Evolutionary conservation across 2,797 vertebrate genomes (phyloP).

Genomic region (Enteromius afrohamiltoni): DNA sequence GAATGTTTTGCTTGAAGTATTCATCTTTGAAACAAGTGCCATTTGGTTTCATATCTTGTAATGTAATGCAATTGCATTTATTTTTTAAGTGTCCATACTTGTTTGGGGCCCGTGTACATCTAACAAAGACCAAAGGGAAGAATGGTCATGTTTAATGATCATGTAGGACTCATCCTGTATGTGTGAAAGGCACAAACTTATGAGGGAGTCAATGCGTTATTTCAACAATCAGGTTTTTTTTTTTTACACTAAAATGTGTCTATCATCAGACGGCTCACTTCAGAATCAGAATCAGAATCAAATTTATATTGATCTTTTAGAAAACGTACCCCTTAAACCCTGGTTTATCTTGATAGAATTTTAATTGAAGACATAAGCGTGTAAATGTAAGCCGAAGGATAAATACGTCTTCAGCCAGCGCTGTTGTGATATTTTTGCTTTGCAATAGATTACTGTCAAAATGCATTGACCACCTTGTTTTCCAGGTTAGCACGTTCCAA

Average conservation of each 20-base stretch:
- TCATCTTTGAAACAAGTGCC: neutral
- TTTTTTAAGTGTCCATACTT: neutral
- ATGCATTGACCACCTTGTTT: neutral
- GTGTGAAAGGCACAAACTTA: neutral
- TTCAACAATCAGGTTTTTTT: neutral
- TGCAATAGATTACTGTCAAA: neutral
- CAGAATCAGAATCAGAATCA: too few relatives aligned
- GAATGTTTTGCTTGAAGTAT: neutral
- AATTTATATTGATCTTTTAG: neutral
- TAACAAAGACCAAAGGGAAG: neutral
- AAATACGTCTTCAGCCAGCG: neutral
- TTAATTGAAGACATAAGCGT: neutral
- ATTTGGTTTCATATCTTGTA: neutral
- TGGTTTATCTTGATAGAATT: neutral
- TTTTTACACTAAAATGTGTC: neutral
- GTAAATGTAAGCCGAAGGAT: conserved; percentile 3
- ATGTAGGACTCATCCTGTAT: neutral
- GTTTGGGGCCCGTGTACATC: neutral
- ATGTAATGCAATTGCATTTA: neutral
- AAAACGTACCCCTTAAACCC: neutral
- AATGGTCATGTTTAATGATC: conserved; percentile 6
- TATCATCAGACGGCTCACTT: conserved; percentile 27
- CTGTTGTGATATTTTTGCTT: conserved; percentile 8
- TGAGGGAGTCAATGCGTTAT: neutral
- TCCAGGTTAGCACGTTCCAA: neutral